Conservation (phyloP, 1,140 invertebrate genomes). For the Drosophila sproati region DNA sequence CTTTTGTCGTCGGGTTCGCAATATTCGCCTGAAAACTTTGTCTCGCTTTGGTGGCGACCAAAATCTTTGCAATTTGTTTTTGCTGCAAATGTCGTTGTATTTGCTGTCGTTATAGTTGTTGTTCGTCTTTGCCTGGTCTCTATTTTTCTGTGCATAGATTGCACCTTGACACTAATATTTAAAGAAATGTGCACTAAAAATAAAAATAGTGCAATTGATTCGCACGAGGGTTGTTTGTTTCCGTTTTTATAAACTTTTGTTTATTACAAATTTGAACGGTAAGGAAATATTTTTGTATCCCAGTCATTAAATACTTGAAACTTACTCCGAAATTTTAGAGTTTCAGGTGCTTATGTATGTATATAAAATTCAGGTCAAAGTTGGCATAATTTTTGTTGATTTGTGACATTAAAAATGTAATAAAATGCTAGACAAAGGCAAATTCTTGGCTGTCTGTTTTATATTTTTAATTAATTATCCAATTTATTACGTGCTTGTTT, state of each 20-base stretch:
- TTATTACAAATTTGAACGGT: neutral
- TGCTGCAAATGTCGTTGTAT: slow-evolving; percentile 7
- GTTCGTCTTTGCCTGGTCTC: slow-evolving; percentile 46
- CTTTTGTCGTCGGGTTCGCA: slow-evolving; percentile 40
- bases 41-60: slow-evolving; percentile 31
- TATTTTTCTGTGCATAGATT: slow-evolving; percentile 52
- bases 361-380: too few relatives aligned
- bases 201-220: slow-evolving; percentile 68
- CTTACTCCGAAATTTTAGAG: neutral
- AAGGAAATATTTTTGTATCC: neutral
- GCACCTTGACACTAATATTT: slow-evolving; percentile 81
- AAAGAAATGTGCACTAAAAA: slow-evolving; percentile 79
- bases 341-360: too few relatives aligned
- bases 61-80: slow-evolving; percentile 27
- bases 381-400: too few relatives aligned
- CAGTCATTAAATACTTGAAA: neutral
- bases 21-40: slow-evolving; percentile 29
- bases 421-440: too few relatives aligned
- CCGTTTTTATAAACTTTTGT: slow-evolving; percentile 56
- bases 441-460: too few relatives aligned
- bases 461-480: too few relatives aligned
- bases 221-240: slow-evolving; percentile 38
- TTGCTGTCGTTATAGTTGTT: slow-evolving; percentile 22
- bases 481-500: too few relatives aligned
- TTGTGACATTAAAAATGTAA: too few relatives aligned